These are phyloP conservation scores for Hydrolagus colliei DNA, from an alignment of 2,797 vertebrate species.

Conservation along the genomic window DNA sequence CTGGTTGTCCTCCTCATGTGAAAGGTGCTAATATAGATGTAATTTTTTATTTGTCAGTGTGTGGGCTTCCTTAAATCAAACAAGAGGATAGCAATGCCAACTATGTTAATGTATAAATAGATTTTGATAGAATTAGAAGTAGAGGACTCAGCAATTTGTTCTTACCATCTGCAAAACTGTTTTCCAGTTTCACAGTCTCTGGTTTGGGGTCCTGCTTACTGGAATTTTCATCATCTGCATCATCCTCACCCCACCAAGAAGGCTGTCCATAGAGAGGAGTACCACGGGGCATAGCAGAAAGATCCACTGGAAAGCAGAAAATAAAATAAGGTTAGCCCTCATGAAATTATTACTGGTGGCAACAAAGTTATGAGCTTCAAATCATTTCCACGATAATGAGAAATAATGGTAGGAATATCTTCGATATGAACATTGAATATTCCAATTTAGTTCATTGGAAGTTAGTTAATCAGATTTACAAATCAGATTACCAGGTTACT, in stretches of 20 bases:
- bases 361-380: not conserved
- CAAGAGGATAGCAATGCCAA: not conserved
- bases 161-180: constrained; percentile 54
- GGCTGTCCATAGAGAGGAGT: constrained; percentile 94
- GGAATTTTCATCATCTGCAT: constrained; percentile 82
- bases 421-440: not conserved
- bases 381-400: not conserved
- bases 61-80: not conserved
- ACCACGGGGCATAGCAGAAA: constrained; percentile 77
- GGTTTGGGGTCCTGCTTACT: constrained; percentile 75
- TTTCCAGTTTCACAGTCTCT: constrained; percentile 69
- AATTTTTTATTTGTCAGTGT: no score
- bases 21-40: no score
- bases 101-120: not conserved
- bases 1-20: no score
- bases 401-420: not conserved
- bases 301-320: constrained; percentile 53
- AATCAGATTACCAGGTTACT: not conserved
- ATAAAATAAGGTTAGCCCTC: constrained; percentile 15
- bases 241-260: constrained; percentile 95
- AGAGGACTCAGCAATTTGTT: not conserved
- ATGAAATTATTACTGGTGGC: not conserved
- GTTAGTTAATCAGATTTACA: not conserved
- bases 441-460: not conserved
- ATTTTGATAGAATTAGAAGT: not conserved